phyloP scores from a whole-genome alignment of 2,888 invertebrate genomes.

The Leptinotarsa haldemani region DNA sequence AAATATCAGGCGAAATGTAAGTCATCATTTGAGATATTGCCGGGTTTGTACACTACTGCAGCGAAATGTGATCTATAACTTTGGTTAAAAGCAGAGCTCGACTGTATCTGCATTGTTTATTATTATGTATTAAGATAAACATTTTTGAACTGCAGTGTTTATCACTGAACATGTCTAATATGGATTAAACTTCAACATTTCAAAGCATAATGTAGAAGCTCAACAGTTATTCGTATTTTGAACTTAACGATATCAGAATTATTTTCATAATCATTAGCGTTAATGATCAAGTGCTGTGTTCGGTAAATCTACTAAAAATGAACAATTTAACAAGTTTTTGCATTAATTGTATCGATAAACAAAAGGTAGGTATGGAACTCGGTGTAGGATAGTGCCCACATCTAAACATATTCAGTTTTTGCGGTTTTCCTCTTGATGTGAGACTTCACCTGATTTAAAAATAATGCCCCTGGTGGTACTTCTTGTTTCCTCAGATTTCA shows the following conservation, averaged over 20 bases:
- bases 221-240: too few relatives aligned
- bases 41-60: not conserved
- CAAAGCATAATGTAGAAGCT: too few relatives aligned
- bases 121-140: not conserved
- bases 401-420: not conserved
- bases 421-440: too few relatives aligned
- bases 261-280: too few relatives aligned
- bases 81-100: not conserved
- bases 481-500: not conserved
- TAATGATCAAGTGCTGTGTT: not conserved
- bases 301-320: not conserved
- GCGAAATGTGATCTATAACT: not conserved
- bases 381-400: too few relatives aligned
- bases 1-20: conserved; percentile 24
- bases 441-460: too few relatives aligned
- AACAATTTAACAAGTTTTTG: not conserved
- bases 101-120: conserved; percentile 25
- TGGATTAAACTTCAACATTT: not conserved
- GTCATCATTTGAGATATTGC: conserved; percentile 10
- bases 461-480: too few relatives aligned
- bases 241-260: too few relatives aligned
- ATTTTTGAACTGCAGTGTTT: not conserved
- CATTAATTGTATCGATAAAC: not conserved
- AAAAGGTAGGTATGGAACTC: not conserved
- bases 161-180: not conserved